Evolutionary conservation across 2,113 vertebrate genomes (phyloP).

Genomic region (Enhydra lutris): DNA sequence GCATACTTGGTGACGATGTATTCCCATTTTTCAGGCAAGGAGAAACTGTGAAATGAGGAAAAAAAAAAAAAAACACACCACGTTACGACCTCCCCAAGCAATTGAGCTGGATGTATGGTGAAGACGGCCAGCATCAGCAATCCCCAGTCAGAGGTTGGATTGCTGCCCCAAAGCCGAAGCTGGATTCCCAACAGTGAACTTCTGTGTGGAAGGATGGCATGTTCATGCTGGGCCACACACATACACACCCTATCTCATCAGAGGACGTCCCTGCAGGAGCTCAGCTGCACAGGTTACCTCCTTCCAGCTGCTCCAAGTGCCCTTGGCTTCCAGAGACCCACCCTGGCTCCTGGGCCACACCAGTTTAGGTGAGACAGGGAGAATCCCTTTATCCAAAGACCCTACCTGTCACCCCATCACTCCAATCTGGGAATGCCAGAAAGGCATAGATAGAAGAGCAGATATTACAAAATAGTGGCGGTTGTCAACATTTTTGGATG

Average conservation of each 20-base stretch:
- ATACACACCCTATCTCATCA: background rate
- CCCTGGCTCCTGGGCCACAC: background rate
- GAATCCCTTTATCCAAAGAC: background rate
- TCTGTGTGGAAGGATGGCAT: background rate
- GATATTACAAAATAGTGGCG: background rate
- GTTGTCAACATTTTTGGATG: background rate
- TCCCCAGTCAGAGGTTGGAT: background rate
- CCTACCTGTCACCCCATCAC: background rate
- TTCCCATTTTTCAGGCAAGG: slow-evolving; percentile 96
- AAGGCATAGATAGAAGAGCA: background rate
- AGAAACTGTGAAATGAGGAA: slow-evolving; percentile 84
- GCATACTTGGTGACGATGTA: slow-evolving; percentile 95
- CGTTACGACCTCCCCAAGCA: background rate
- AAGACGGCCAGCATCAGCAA: background rate
- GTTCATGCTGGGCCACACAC: background rate
- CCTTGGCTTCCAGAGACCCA: background rate
- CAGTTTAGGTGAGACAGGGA: background rate
- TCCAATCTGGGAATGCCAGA: background rate
- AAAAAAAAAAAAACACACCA: slow-evolving; percentile 19
- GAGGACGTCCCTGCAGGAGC: background rate
- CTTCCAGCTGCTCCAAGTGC: background rate
- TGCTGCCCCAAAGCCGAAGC: background rate
- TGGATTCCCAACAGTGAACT: no score
- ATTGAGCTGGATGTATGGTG: background rate
- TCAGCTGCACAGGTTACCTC: background rate